phyloP scores from a whole-genome alignment of 2,113 vertebrate genomes.

The Felis catus region DNA sequence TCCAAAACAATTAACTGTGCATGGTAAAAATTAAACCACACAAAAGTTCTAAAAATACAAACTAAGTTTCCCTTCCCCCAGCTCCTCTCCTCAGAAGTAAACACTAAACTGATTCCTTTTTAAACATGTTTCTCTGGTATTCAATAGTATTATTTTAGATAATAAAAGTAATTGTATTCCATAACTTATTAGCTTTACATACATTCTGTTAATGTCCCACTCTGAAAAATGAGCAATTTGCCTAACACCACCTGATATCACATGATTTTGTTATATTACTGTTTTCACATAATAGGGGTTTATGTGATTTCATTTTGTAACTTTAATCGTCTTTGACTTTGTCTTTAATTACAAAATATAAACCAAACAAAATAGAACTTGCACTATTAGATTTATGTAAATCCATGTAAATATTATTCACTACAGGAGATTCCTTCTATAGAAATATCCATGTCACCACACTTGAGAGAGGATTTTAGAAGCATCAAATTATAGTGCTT shows the following conservation, averaged over 20 bases:
- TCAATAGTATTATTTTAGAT: conserved; percentile 36
- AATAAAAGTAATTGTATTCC: neutral
- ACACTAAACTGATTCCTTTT: neutral
- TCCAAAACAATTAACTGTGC: conserved; percentile 10
- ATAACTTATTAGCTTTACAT: conserved; percentile 20
- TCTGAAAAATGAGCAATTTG: conserved; percentile 45
- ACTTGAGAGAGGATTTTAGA: conserved; percentile 47
- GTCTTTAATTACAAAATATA: conserved; percentile 53
- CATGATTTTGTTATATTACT: conserved; percentile 43
- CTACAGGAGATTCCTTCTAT: neutral
- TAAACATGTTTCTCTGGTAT: neutral
- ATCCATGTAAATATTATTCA: conserved; percentile 41
- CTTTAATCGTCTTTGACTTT: conserved; percentile 26
- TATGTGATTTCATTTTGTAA: conserved; percentile 41
- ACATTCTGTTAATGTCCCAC: neutral
- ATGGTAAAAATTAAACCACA: conserved; percentile 25
- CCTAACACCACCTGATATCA: neutral
- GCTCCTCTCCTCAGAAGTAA: neutral
- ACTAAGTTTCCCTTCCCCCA: neutral
- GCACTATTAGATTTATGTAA: conserved; percentile 37
- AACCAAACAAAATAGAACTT: conserved; percentile 31
- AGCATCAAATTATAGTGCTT: neutral
- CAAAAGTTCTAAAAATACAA: neutral
- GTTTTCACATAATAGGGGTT: conserved; percentile 45
- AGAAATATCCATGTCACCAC: neutral